Evolutionary conservation across 1,140 invertebrate genomes (phyloP).

Genomic region (Cotesia typhae): DNA sequence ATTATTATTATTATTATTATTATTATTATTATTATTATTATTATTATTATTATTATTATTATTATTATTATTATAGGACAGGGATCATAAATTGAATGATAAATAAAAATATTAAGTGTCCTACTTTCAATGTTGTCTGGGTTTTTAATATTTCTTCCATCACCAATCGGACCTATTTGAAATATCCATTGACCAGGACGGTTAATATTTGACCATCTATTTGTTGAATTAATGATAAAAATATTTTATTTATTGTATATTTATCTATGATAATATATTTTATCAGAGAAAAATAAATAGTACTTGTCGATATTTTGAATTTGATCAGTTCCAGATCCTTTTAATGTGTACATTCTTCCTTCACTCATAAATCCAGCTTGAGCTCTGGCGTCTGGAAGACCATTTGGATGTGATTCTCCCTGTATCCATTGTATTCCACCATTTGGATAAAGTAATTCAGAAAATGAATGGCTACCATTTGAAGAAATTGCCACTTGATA

Average conservation of each 20-base stretch:
- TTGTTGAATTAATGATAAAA: too few species aligned
- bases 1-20: too few species aligned
- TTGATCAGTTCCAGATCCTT: slow-evolving; percentile 88
- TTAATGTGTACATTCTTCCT: slow-evolving; percentile 75
- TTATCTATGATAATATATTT: too few species aligned
- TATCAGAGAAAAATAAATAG: slow-evolving; percentile 19
- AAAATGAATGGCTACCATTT: slow-evolving; percentile 84
- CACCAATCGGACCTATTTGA: slow-evolving; percentile 75
- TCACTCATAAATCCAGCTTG: slow-evolving; percentile 92
- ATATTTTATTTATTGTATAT: too few species aligned
- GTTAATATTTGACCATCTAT: slow-evolving; percentile 85
- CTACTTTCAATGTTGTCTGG: slow-evolving; percentile 71
- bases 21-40: too few species aligned
- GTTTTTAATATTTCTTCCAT: slow-evolving; percentile 70
- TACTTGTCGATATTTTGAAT: slow-evolving; percentile 79
- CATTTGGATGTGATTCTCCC: slow-evolving; percentile 72
- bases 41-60: neutral
- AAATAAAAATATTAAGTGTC: slow-evolving; percentile 3
- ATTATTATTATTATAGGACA: neutral
- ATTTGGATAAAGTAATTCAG: slow-evolving; percentile 86
- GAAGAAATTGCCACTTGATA: slow-evolving; percentile 86
- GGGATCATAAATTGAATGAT: too few species aligned
- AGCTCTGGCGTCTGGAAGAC: slow-evolving; percentile 84
- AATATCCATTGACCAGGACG: slow-evolving; percentile 86
- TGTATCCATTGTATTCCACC: slow-evolving; percentile 92